These are phyloP conservation scores for Typhlichthys subterraneus DNA, from an alignment of 2,797 vertebrate species.

Conservation along the genomic window DNA sequence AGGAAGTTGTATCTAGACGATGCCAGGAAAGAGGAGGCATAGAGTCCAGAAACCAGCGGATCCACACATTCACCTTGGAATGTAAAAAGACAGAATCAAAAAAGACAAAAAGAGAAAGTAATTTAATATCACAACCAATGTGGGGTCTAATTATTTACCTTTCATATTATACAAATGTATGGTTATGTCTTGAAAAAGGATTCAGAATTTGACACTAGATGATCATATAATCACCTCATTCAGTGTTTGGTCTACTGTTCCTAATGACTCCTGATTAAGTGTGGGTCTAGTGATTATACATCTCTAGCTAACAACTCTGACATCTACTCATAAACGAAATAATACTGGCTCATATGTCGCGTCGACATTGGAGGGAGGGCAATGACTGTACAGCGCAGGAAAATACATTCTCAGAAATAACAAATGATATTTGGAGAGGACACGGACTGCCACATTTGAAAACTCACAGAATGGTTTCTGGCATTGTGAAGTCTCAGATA, in stretches of 20 bases:
- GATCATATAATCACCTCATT: too few species aligned
- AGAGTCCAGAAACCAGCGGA: slow-evolving; percentile 88
- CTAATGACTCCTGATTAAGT: slow-evolving; percentile 2
- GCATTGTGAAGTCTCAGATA: background rate
- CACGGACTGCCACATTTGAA: too few species aligned
- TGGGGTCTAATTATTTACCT: too few species aligned
- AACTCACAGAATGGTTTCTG: background rate
- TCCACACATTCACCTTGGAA: slow-evolving; percentile 79
- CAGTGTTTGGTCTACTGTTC: background rate
- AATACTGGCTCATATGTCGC: background rate
- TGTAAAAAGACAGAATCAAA: slow-evolving; percentile 18
- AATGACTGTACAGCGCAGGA: background rate
- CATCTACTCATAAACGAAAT: background rate
- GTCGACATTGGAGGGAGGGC: background rate
- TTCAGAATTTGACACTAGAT: too few species aligned
- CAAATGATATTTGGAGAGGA: too few species aligned
- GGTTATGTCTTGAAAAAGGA: too few species aligned
- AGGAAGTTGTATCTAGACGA: slow-evolving; percentile 93
- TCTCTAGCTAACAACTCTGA: slow-evolving; percentile 2
- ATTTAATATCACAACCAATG: too few species aligned
- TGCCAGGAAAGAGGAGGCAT: slow-evolving; percentile 88
- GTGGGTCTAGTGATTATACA: slow-evolving; percentile 15
- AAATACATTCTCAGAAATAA: background rate
- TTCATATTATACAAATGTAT: too few species aligned
- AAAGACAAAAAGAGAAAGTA: slow-evolving; percentile 26